Evolutionary conservation across 2,113 vertebrate species (phyloP), one percentile per base, ranked within the genome.

Genomic region (Mirza zaza): DNA sequence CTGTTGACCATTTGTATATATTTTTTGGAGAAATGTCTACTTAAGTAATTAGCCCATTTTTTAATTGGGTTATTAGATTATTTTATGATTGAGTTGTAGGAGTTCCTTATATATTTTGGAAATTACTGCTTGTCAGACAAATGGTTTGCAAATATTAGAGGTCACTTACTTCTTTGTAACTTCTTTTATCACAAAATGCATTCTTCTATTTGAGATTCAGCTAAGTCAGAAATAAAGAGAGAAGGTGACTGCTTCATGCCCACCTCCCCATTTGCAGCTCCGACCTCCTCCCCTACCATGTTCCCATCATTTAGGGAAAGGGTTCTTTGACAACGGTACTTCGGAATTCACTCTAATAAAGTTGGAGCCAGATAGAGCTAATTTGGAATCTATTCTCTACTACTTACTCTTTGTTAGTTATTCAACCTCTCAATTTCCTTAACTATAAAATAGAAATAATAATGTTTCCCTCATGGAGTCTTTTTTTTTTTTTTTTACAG

Each of bases 371-470:
- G 57, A 13, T 42, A 70, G 36, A 57, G 32, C n/a, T 45, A 34
- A 80, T 57, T 75, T 12, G 29, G 27, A 68, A 17, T 94, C 23
- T 65, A 6, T 12, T 68, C 6, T 17, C 67, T 61, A 45, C 18
- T 25, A 8, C 45, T 68, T 70, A 89, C 8, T 10, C 61, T 84
- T 77, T 36, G 14, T 18, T 90, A 68, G 27, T 87, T 77, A 45
- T 81, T 52, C 21, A 79, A 27, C n/a, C 6, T 91, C 55, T 80
- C 36, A 42, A 32, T 88, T 88, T 90, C 29, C 34, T 88, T 88
- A 27, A 68, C n/a, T 94, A 9, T 91, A 59, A 83, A 90, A 52
- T 87, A 52, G 48, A 34, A 87, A 91, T 79, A 83, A 70, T 91
- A 87, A 67, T 32, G 8, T 87, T 8, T 39, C 23, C 50, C 23